phyloP scores from a whole-genome alignment of 1,140 invertebrate genomes.

The Apis mellifera region DNA sequence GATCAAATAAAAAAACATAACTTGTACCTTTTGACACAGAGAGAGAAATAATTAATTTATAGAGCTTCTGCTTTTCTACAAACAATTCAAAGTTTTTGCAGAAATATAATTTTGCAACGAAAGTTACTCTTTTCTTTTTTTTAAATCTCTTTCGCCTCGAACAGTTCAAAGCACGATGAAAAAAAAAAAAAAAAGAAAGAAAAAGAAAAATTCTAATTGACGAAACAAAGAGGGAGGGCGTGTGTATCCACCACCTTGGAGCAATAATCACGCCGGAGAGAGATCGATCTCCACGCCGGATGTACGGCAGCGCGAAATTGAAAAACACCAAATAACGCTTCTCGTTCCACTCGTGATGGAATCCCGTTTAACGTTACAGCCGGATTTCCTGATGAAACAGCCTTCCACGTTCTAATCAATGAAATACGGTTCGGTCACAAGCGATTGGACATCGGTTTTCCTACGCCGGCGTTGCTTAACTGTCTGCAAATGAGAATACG shows the following conservation, averaged over 20 bases:
- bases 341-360: slow-evolving; percentile 20
- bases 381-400: slow-evolving; percentile 22
- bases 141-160: too few species aligned
- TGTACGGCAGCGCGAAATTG: slow-evolving; percentile 4
- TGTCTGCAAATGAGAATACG: neutral
- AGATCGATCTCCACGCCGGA: slow-evolving; percentile 5
- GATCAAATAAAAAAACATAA: too few species aligned
- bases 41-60: too few species aligned
- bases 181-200: too few species aligned
- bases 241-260: too few species aligned
- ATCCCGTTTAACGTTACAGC: slow-evolving; percentile 36
- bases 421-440: slow-evolving; percentile 31
- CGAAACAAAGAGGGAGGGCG: neutral
- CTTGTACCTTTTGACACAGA: too few species aligned
- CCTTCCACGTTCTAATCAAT: slow-evolving; percentile 39
- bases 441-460: slow-evolving; percentile 20
- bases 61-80: too few species aligned
- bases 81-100: too few species aligned
- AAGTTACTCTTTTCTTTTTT: too few species aligned
- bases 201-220: neutral
- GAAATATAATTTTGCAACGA: too few species aligned
- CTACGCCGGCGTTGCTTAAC: neutral
- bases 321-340: slow-evolving; percentile 10
- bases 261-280: neutral
- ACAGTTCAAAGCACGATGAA: too few species aligned